Conservation (phyloP, 2,113 vertebrate species). For the Mohoua ochrocephala region DNA sequence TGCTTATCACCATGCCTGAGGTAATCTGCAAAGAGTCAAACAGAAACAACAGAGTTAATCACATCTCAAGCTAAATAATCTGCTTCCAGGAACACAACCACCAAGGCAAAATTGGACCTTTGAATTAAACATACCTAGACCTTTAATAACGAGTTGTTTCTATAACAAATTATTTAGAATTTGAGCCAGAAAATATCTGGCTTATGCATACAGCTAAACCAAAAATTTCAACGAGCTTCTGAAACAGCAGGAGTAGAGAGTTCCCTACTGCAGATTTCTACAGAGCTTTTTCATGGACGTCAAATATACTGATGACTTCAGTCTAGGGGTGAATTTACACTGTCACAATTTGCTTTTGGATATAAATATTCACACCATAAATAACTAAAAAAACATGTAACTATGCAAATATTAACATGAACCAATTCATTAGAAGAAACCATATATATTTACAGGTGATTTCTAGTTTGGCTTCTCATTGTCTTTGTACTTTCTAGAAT, state of each 20-base stretch:
- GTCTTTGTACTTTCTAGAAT: not conserved
- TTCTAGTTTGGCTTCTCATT: not conserved
- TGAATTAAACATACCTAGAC: not conserved
- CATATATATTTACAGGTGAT: not conserved
- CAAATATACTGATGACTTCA: not conserved
- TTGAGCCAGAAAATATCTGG: not conserved
- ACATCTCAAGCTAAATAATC: not conserved
- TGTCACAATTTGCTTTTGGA: not conserved
- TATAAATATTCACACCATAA: not conserved
- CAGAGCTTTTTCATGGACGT: not conserved
- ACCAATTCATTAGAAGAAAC: not conserved
- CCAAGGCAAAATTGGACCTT: not conserved
- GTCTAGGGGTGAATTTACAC: not conserved
- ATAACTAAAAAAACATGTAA: not conserved
- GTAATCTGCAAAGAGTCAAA: constrained; percentile 78
- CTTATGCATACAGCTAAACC: not conserved
- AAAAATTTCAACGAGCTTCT: not conserved
- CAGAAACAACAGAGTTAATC: not conserved
- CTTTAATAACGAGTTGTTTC: not conserved
- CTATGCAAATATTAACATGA: not conserved
- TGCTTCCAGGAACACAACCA: not conserved
- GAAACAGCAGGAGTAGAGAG: not conserved
- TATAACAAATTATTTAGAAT: not conserved
- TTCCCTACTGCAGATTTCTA: not conserved
- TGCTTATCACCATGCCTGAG: constrained; percentile 95